Conservation (phyloP, 2,797 vertebrate genomes). For the Enteromius trimaculatus region DNA sequence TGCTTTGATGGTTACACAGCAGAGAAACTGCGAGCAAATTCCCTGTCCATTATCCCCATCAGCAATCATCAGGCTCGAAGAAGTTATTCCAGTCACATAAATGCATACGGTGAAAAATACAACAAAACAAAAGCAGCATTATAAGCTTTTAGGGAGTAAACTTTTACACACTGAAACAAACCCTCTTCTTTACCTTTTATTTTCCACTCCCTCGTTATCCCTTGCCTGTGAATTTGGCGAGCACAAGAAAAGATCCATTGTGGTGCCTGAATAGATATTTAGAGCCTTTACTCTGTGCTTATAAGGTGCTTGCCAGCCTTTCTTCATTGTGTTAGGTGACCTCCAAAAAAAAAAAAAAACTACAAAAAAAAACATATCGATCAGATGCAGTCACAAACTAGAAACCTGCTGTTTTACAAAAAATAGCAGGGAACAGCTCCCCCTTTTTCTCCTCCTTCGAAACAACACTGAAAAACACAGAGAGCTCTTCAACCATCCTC, state of each 20-base stretch:
- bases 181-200: slow-evolving; percentile 39
- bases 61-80: slow-evolving; percentile 52
- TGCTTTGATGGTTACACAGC: slow-evolving; percentile 11
- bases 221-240: slow-evolving; percentile 51
- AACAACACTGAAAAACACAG: slow-evolving; percentile 28
- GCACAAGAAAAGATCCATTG: slow-evolving; percentile 56
- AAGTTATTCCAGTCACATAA: slow-evolving; percentile 28
- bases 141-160: slow-evolving; percentile 34
- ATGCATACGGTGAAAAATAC: slow-evolving; percentile 15
- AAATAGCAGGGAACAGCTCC: slow-evolving; percentile 21
- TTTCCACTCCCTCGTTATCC: slow-evolving; percentile 53
- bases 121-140: neutral
- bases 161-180: slow-evolving; percentile 56
- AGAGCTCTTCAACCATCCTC: slow-evolving; percentile 11
- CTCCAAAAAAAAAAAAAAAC: slow-evolving; percentile 64
- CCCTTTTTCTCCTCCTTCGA: neutral
- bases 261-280: slow-evolving; percentile 57
- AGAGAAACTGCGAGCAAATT: slow-evolving; percentile 10
- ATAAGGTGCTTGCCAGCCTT: slow-evolving; percentile 35
- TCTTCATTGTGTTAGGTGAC: slow-evolving; percentile 57
- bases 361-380: slow-evolving; percentile 68
- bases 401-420: slow-evolving; percentile 34
- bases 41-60: slow-evolving; percentile 56
- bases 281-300: slow-evolving; percentile 61
- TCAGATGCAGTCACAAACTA: slow-evolving; percentile 68